phyloP scores from a whole-genome alignment of 1,140 invertebrate species.

The Bathynomus jamesi region DNA sequence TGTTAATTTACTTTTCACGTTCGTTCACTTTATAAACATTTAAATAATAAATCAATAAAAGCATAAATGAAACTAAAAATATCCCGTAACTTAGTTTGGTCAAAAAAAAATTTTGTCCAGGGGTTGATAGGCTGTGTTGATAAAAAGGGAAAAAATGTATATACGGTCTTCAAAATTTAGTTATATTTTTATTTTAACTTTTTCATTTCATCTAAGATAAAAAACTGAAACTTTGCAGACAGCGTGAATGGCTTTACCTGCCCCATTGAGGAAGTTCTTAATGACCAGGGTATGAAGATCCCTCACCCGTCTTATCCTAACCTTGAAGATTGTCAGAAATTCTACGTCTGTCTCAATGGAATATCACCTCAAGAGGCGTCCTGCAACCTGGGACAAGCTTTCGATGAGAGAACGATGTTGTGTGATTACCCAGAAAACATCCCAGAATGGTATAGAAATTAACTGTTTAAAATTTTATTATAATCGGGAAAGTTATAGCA shows the following conservation, averaged over 20 bases:
- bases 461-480: conserved; percentile 83
- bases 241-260: conserved; percentile 55
- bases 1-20: no score
- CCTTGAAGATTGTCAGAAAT: conserved; percentile 76
- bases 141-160: neutral
- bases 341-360: conserved; percentile 81
- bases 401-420: conserved; percentile 69
- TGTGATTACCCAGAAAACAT: conserved; percentile 82
- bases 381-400: conserved; percentile 74
- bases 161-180: neutral
- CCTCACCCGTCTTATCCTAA: conserved; percentile 81
- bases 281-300: conserved; percentile 60
- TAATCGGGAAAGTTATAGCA: no score
- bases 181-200: neutral
- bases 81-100: neutral
- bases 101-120: neutral
- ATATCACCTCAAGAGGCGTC: conserved; percentile 74
- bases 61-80: neutral
- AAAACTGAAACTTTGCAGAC: neutral
- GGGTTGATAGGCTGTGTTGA: neutral
- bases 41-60: no score
- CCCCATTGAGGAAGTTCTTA: conserved; percentile 49
- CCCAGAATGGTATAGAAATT: conserved; percentile 69
- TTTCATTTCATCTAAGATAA: neutral
- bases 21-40: no score